Evolutionary conservation across 2,888 invertebrate species (phyloP).

Genomic region (Hypomecis atomaria): DNA sequence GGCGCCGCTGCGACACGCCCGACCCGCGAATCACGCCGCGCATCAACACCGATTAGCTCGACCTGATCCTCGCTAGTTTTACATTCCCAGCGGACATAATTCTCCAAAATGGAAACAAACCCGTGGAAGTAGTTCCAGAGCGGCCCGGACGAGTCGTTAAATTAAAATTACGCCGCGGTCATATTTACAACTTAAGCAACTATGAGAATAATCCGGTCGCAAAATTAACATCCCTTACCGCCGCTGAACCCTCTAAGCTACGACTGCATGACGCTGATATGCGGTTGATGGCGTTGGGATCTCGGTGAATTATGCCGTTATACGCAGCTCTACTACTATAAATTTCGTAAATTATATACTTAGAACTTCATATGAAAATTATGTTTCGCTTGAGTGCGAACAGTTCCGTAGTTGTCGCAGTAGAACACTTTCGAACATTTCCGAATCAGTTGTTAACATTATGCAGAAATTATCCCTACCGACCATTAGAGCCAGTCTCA

Average conservation of each 20-base stretch:
- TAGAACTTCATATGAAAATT: constrained; percentile 15
- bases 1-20: constrained; percentile 17
- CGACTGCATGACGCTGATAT: constrained; percentile 46
- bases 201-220: constrained; percentile 44
- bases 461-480: constrained; percentile 48
- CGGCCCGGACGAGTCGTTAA: constrained; percentile 31
- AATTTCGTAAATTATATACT: constrained; percentile 18
- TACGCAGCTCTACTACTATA: constrained; percentile 21
- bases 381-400: constrained; percentile 32
- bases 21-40: constrained; percentile 34
- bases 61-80: constrained; percentile 19
- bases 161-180: constrained; percentile 38
- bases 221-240: constrained; percentile 44
- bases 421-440: constrained; percentile 42
- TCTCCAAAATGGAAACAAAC: constrained; percentile 19
- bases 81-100: constrained; percentile 12
- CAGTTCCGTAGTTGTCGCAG: constrained; percentile 45
- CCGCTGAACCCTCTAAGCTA: constrained; percentile 40
- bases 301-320: constrained; percentile 42
- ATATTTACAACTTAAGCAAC: constrained; percentile 40
- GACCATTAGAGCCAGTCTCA: constrained; percentile 43
- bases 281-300: constrained; percentile 45
- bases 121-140: constrained; percentile 12
- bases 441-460: constrained; percentile 46
- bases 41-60: constrained; percentile 44